Conservation (phyloP, 2,888 invertebrate species). For the Gymnoscelis rufifasciata region DNA sequence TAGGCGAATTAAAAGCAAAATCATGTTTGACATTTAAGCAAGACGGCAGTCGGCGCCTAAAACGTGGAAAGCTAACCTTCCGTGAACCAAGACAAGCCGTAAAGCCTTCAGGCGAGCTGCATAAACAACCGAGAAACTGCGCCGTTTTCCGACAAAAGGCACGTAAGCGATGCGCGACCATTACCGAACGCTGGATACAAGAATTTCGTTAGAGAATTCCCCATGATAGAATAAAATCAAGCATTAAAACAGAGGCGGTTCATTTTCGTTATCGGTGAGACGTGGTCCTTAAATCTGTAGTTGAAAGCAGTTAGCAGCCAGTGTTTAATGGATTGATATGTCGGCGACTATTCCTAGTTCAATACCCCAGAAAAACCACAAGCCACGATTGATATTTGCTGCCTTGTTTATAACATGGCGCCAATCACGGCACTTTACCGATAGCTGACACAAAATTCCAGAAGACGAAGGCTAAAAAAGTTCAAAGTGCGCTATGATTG, state of each 20-base stretch:
- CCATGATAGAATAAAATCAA: slow-evolving; percentile 49
- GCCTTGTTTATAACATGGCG: slow-evolving; percentile 5
- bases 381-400: no score
- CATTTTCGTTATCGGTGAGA: no score
- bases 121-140: slow-evolving; percentile 38
- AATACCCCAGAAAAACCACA: no score
- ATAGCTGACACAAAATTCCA: slow-evolving; percentile 42
- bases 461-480: slow-evolving; percentile 43
- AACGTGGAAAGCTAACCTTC: slow-evolving; percentile 9
- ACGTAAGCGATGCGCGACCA: slow-evolving; percentile 41
- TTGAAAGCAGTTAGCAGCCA: no score
- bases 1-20: background rate
- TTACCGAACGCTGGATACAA: slow-evolving; percentile 37
- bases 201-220: slow-evolving; percentile 43
- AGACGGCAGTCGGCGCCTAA: background rate
- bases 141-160: slow-evolving; percentile 53
- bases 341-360: no score
- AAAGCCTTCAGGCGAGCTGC: slow-evolving; percentile 15
- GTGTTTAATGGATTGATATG: no score
- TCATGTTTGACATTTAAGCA: slow-evolving; percentile 3
- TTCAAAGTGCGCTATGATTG: slow-evolving; percentile 37
- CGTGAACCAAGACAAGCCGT: slow-evolving; percentile 6
- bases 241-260: slow-evolving; percentile 13
- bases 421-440: slow-evolving; percentile 34
- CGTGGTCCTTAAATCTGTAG: no score